A percentile compares a stretch with the other conserved stretches of the same genome.
These are phyloP conservation scores for Addax nasomaculatus DNA, from an alignment of 2,113 vertebrate species.

Conservation along the genomic window DNA sequence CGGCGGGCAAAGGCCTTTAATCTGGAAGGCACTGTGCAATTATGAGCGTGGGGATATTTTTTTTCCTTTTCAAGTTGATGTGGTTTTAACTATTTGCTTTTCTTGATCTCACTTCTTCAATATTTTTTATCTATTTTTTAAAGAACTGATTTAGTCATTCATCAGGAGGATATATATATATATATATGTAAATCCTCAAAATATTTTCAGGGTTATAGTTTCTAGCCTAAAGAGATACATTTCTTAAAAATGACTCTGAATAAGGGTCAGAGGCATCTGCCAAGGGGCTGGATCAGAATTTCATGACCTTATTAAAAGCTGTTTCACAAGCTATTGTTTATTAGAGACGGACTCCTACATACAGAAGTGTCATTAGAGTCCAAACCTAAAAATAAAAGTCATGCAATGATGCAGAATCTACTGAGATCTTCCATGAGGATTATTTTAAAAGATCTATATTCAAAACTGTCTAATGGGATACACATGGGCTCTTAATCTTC, in stretches of 20 bases:
- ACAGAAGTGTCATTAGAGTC: constrained; percentile 8
- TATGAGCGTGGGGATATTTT: neutral
- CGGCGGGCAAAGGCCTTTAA: constrained; percentile 58
- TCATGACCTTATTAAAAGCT: constrained; percentile 57
- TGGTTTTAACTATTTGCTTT: constrained; percentile 55
- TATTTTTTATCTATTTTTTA: constrained; percentile 20
- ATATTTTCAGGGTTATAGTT: constrained; percentile 17
- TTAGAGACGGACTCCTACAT: constrained; percentile 14
- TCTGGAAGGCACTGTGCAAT: constrained; percentile 52
- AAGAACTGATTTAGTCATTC: neutral
- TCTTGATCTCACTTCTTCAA: neutral
- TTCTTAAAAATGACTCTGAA: constrained; percentile 13
- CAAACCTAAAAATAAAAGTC: constrained; percentile 22
- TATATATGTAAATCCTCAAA: constrained; percentile 12
- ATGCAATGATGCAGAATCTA: neutral
- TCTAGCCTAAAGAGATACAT: neutral
- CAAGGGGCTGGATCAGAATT: constrained; percentile 38
- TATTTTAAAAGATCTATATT: neutral
- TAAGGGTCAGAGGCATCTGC: constrained; percentile 11
- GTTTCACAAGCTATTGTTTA: constrained; percentile 56
- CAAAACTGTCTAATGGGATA: neutral
- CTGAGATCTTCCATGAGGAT: neutral
- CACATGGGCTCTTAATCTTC: neutral
- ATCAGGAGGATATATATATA: neutral
- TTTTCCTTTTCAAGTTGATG: constrained; percentile 21